Base-by-base conservation (phyloP, 2,888 invertebrate genomes). In the Allolobophora icterica region DNA sequence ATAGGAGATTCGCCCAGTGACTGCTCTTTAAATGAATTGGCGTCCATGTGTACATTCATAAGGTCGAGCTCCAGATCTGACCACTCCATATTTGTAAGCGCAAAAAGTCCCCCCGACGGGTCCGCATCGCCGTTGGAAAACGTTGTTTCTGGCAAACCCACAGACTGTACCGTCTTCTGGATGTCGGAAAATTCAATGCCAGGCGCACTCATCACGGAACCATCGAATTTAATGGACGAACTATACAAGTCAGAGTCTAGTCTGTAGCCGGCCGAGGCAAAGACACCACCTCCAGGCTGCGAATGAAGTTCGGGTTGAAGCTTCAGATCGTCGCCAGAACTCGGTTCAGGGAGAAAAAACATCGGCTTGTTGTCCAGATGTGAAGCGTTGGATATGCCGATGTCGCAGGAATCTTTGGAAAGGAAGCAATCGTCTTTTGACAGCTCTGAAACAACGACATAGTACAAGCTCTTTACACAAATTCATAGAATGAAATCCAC, bases 11-110 rank as follows among this genome's bases (percentile, higher is more conserved):
- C 71, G 71, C 30, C 71, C 3, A 52, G 52, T 24, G 52, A 4
- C 52, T 52, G 52, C 52, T 52, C 52, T 24, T 52, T 52, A 24
- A 52, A 52, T 21, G 52, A 52, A 91, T 11, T 21, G 30, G 19
- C 33, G 1, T 84, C 84, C 84, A 84, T 84, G 33, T 84, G 84
- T 1, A 2, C 5, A 24, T 87, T 87, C 87, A 87, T 87, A 24
- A 87, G 34, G 87, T 87, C 87, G 17, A 87, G 87, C 5, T 87
- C 87, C 34, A 87, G 87, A 38, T 87, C 87, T 0, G 87, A 87
- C 87, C 87, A 87, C 87, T 87, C 87, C 87, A 87, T 87, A n/a
- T 87, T 38, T 87, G 35, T 38, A 38, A 87, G 38, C 17, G 87
- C 34, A 87, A 87, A 87, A 24, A 87, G 87, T 0, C 87, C 87